A percentile compares a stretch with the other conserved stretches of the same genome.
Conservation (phyloP, 1,140 invertebrate species). For the Patella vulgata region DNA sequence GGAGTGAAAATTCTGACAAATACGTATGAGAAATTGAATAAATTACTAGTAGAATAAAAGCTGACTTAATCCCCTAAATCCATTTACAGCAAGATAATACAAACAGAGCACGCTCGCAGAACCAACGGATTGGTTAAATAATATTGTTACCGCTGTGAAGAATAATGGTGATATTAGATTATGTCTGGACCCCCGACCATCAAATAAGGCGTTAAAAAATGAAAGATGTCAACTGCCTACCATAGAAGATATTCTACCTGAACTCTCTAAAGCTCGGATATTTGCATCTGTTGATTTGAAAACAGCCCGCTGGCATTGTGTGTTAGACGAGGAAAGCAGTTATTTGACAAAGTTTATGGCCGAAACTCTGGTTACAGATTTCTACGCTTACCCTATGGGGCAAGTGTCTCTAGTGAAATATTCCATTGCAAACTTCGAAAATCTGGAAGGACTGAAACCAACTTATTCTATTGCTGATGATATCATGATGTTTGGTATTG, state of each 20-base stretch:
- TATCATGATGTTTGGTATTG: conserved; percentile 51
- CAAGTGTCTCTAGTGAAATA: conserved; percentile 37
- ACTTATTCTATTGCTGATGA: conserved; percentile 27
- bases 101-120: conserved; percentile 23
- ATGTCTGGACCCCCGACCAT: conserved; percentile 37
- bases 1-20: too few relatives aligned
- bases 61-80: too few relatives aligned
- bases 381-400: conserved; percentile 39
- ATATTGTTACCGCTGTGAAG: conserved; percentile 29
- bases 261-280: conserved; percentile 31
- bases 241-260: conserved; percentile 41
- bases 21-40: too few relatives aligned
- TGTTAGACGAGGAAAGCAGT: conserved; percentile 37
- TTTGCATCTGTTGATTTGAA: conserved; percentile 40
- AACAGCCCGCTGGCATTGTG: conserved; percentile 47
- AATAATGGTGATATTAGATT: conserved; percentile 32
- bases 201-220: conserved; percentile 25
- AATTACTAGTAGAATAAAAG: too few relatives aligned
- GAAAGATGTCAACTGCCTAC: conserved; percentile 30
- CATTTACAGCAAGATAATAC: too few relatives aligned
- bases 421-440: conserved; percentile 24
- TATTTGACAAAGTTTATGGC: conserved; percentile 49
- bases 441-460: not conserved
- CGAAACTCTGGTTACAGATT: conserved; percentile 35
- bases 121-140: conserved; percentile 32